Evolutionary conservation across 2,797 vertebrate species (phyloP).

Genomic region (Oryzias sinensis): DNA sequence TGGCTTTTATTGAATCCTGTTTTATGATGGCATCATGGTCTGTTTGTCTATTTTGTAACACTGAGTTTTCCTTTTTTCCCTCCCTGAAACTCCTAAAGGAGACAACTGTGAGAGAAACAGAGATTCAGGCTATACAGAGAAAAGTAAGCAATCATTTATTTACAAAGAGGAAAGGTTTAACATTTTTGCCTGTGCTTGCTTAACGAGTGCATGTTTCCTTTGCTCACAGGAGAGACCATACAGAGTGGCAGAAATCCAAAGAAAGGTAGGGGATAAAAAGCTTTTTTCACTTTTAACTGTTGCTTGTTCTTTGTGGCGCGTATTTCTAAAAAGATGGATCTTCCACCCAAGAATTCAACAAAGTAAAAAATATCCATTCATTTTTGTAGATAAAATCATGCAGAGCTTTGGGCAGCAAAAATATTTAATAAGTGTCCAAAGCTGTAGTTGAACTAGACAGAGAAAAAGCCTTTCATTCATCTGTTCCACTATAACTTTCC

Average conservation of each 20-base stretch:
- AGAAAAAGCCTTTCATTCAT: slow-evolving; percentile 9
- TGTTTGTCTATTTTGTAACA: neutral
- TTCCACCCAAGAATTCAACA: neutral
- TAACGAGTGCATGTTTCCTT: slow-evolving; percentile 8
- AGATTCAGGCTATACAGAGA: slow-evolving; percentile 71
- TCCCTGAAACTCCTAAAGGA: slow-evolving; percentile 53
- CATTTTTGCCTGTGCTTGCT: slow-evolving; percentile 2
- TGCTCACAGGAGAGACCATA: slow-evolving; percentile 69
- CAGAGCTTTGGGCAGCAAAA: no score
- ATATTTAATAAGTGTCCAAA: no score
- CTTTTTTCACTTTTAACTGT: neutral
- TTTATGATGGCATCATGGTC: neutral
- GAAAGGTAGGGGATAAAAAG: slow-evolving; percentile 71
- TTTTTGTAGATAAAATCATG: no score
- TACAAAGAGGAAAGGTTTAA: neutral
- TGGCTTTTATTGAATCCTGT: no score
- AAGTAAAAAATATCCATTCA: neutral
- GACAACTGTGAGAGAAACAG: slow-evolving; percentile 65
- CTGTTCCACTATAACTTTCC: slow-evolving; percentile 21
- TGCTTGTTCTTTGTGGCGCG: neutral
- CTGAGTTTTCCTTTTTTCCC: slow-evolving; percentile 5
- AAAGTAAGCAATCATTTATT: slow-evolving; percentile 59
- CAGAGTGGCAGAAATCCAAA: slow-evolving; percentile 76
- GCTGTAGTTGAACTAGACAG: neutral
- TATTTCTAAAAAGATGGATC: neutral